Conservation (phyloP, 2,113 vertebrate species). For the Istiophorus platypterus region DNA sequence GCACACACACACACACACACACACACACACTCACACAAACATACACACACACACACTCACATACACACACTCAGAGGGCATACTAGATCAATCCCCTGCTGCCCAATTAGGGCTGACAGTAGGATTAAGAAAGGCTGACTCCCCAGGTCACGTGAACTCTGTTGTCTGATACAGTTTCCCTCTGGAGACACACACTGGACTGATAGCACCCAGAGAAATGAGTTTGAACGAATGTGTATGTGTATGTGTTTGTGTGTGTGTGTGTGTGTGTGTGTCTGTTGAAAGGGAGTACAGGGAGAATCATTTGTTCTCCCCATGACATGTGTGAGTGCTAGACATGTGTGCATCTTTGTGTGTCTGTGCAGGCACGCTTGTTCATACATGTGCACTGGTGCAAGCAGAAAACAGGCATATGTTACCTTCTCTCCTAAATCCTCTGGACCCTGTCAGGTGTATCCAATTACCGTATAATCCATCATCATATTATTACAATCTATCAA, state of each 20-base stretch:
- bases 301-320: constrained; percentile 69
- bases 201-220: constrained; percentile 66
- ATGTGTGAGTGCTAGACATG: constrained; percentile 31
- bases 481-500: constrained; percentile 51
- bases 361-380: constrained; percentile 33
- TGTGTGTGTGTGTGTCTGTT: not conserved
- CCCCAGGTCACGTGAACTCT: constrained; percentile 78
- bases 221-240: constrained; percentile 8
- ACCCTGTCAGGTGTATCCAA: constrained; percentile 51
- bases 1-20: constrained; percentile 11
- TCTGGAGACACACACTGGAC: constrained; percentile 68
- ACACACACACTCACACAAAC: constrained; percentile 15
- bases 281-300: constrained; percentile 35
- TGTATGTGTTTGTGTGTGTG: constrained; percentile 10
- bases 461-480: constrained; percentile 59
- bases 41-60: constrained; percentile 9
- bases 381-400: constrained; percentile 32
- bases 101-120: constrained; percentile 84
- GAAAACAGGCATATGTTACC: constrained; percentile 32
- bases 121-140: constrained; percentile 81
- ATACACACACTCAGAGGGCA: constrained; percentile 23
- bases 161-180: constrained; percentile 80
- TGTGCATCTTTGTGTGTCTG: constrained; percentile 6
- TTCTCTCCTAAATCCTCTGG: constrained; percentile 23
- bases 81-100: constrained; percentile 76